Evolutionary conservation across 2,888 invertebrate species (phyloP), one percentile per base, ranked within the genome.

Genomic region (Ormia ochracea): DNA sequence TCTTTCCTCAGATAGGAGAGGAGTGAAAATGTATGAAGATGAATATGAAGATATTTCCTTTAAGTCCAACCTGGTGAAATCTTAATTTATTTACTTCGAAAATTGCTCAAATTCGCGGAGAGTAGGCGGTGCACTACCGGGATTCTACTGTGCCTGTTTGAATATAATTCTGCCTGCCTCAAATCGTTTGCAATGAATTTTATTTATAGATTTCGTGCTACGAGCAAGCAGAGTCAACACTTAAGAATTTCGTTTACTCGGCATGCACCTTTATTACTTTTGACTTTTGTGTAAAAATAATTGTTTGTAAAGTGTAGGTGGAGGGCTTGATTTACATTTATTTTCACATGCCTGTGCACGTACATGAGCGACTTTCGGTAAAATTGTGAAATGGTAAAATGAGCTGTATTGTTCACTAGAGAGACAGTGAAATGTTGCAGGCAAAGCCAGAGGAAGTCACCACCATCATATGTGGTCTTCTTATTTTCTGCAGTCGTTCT

Each of bases 191-290:
- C 65, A 70, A 70, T 65, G 58, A 77, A 76, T 61, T 41, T 54
- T 78, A 78, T 78, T 78, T 78, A 65, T 78, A 78, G 52, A 38
- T 56, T 54, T 76, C 36, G 19, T 19, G 54, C 36, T n/a, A n/a
- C n/a, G n/a, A n/a, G n/a, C 17, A 10, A 61, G 63, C 52, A 68
- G 48, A 48, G 72, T 78, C 73, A 78, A 69, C 78, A 74, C 78
- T 78, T 78, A 56, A 74, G 69, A 56, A 78, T 69, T 61, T 41
- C 36, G 43, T 63, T 61, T 50, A 21, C 43, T 56, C 63, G 33
- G 31, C 17, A 19, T 52, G 78, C 78, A 78, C 78, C 78, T 78
- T 78, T 78, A 78, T 78, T 74, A 69, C 74, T 58, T 31, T 74
- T 78, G 78, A 78, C 50, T 73, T 65, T 65, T 36, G 45, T 70